A percentile compares a stretch with the other conserved stretches of the same genome.
Evolutionary conservation across 2,797 vertebrate species (phyloP).

Genomic region (Pyrocephalus nanus): DNA sequence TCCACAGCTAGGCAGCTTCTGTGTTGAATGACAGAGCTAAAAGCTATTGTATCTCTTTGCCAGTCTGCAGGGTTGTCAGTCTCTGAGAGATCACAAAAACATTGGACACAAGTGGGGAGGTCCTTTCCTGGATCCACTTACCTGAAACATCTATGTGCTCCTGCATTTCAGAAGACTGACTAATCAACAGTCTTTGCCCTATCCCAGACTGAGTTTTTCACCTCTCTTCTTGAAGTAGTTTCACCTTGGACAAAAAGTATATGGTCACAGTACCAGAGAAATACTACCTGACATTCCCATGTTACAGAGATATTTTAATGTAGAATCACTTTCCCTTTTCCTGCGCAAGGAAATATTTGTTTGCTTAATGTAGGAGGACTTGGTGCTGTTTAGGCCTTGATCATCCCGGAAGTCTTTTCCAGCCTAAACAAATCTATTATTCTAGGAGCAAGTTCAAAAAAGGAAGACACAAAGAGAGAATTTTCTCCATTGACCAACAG

Average conservation of each 20-base stretch:
- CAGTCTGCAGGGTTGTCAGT: background rate
- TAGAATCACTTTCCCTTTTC: background rate
- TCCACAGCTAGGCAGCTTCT: background rate
- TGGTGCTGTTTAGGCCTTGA: rapidly evolving
- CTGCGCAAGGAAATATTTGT: background rate
- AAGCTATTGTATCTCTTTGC: background rate
- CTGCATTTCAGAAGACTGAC: background rate
- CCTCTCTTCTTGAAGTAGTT: background rate
- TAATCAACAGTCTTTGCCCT: background rate
- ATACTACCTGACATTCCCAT: background rate
- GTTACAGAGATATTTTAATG: background rate
- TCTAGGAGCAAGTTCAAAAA: background rate
- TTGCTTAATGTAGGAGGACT: background rate
- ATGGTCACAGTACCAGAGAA: background rate
- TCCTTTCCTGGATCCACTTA: background rate
- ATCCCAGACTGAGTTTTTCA: background rate
- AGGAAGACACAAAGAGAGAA: background rate
- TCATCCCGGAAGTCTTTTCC: background rate
- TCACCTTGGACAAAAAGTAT: background rate
- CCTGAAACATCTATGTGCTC: background rate
- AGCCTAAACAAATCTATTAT: background rate
- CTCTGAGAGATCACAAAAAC: background rate
- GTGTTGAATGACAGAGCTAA: background rate
- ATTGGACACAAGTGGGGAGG: background rate
- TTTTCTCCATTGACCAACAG: background rate